Evolutionary conservation across 2,888 invertebrate species (phyloP).

Genomic region (Heliconius sara): DNA sequence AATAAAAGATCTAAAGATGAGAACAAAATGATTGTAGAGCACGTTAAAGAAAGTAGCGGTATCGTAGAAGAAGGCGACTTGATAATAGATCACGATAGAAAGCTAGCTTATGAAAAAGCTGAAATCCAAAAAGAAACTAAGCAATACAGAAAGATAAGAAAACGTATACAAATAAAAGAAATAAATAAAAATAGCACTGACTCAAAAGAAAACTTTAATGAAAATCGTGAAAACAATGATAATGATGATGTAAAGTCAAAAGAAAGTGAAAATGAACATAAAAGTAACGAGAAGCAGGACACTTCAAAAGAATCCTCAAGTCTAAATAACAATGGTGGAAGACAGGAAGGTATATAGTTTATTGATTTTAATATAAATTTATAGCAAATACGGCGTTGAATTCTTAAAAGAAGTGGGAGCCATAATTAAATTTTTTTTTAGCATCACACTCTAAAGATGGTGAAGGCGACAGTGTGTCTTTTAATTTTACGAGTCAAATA

Average conservation of each 20-base stretch:
- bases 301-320: neutral
- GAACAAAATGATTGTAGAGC: conserved; percentile 43
- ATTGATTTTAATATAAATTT: neutral
- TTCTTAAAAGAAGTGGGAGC: neutral
- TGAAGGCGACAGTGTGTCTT: conserved; percentile 63
- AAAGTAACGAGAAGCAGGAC: neutral
- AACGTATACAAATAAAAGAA: conserved; percentile 22
- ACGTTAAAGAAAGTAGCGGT: conserved; percentile 47
- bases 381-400: neutral
- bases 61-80: conserved; percentile 56
- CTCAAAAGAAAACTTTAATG: conserved; percentile 10
- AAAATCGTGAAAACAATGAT: conserved; percentile 8
- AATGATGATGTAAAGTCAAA: conserved; percentile 26
- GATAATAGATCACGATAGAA: conserved; percentile 63
- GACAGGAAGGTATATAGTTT: neutral
- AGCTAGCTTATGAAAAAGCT: conserved; percentile 54
- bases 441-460: conserved; percentile 43
- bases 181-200: conserved; percentile 30
- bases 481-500: conserved; percentile 63
- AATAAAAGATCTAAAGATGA: conserved; percentile 50
- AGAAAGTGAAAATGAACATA: neutral
- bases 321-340: neutral
- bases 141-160: conserved; percentile 15
- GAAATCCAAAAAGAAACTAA: conserved; percentile 7
- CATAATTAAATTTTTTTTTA: neutral